Percentiles rank a stretch among this genome's conserved stretches.
These are phyloP conservation scores for Silurus aristotelis DNA, from an alignment of 2,797 vertebrate genomes.

Conservation along the genomic window DNA sequence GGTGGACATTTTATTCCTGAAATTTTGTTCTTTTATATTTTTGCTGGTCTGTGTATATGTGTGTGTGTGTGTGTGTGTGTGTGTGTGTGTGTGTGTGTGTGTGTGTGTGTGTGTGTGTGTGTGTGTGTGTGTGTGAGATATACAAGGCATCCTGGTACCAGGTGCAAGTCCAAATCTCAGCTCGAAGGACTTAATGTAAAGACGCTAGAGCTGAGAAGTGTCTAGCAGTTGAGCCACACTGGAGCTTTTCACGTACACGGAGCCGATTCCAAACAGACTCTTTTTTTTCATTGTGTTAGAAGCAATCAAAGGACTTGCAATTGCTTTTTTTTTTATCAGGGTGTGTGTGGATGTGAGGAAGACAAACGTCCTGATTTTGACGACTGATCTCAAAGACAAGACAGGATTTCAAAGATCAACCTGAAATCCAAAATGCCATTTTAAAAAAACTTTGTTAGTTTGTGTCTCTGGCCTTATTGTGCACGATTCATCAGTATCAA, in stretches of 20 bases:
- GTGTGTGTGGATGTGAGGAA: background rate
- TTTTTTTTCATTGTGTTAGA: background rate
- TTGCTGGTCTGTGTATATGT: background rate
- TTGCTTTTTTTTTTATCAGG: background rate
- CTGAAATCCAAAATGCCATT: background rate
- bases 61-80: constrained; percentile 3
- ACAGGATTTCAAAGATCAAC: background rate
- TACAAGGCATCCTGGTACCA: background rate
- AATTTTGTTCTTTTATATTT: background rate
- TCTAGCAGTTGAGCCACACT: constrained; percentile 25
- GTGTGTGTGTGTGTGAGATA: constrained; percentile 29
- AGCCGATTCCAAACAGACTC: background rate
- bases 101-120: constrained; percentile 24
- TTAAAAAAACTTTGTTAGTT: background rate
- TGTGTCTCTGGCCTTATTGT: background rate
- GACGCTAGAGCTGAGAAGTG: background rate
- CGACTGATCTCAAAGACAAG: background rate
- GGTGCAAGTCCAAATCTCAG: background rate
- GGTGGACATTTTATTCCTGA: background rate
- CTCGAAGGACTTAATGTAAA: constrained; percentile 33
- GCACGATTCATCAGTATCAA: background rate
- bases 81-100: constrained; percentile 37
- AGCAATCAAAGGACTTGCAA: background rate
- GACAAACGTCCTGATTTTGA: constrained; percentile 23
- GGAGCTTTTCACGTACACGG: constrained; percentile 18